Evolutionary conservation across 2,888 invertebrate species (phyloP).

Genomic region (Amphimallon solstitiale): DNA sequence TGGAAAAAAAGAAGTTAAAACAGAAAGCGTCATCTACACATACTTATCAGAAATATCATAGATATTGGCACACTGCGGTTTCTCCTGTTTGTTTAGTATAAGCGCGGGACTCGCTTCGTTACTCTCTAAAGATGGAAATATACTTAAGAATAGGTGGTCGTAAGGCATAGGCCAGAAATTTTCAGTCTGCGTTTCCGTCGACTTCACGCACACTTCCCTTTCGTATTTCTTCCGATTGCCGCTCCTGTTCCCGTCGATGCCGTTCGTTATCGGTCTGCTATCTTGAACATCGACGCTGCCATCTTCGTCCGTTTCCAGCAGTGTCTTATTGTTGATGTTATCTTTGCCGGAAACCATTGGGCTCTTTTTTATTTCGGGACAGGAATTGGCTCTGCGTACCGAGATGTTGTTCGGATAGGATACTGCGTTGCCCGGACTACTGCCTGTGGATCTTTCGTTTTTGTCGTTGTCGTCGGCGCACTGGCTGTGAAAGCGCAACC

Average conservation of each 20-base stretch:
- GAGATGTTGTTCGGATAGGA: constrained; percentile 51
- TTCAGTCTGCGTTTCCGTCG: constrained; percentile 72
- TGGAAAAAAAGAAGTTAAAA: not conserved
- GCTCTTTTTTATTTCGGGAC: constrained; percentile 70
- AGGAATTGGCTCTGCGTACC: constrained; percentile 73
- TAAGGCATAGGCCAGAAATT: constrained; percentile 77
- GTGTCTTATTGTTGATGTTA: constrained; percentile 52
- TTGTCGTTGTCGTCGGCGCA: constrained; percentile 66
- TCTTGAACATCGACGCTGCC: constrained; percentile 31
- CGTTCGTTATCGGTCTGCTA: constrained; percentile 29
- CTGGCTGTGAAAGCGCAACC: constrained; percentile 73
- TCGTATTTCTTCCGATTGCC: constrained; percentile 19
- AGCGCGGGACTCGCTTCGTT: constrained; percentile 58
- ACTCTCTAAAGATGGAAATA: constrained; percentile 66
- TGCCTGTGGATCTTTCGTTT: constrained; percentile 59
- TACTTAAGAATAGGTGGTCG: constrained; percentile 79
- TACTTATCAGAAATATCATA: constrained; percentile 73
- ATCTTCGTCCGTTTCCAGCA: constrained; percentile 62
- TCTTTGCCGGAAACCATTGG: constrained; percentile 53
- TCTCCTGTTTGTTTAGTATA: constrained; percentile 48
- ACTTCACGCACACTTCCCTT: constrained; percentile 34
- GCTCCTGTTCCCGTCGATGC: constrained; percentile 18
- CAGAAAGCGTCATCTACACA: constrained; percentile 22
- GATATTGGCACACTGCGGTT: constrained; percentile 60
- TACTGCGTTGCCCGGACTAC: constrained; percentile 58